Conservation (phyloP, 2,888 invertebrate species). For the Thyatira batis region DNA sequence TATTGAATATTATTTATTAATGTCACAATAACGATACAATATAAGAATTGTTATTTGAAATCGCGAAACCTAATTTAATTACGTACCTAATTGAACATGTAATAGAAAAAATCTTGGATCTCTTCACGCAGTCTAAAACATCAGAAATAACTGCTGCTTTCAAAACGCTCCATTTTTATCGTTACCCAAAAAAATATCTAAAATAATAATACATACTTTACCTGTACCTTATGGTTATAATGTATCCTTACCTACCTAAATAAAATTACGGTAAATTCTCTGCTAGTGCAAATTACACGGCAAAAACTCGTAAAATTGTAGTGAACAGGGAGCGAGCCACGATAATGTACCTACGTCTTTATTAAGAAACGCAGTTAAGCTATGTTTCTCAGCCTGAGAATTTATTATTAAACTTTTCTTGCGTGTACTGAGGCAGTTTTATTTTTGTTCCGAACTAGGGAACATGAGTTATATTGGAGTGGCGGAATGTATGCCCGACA, state of each 20-base stretch:
- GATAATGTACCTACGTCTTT: neutral
- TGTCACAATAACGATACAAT: too few species aligned
- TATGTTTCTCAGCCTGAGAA: conserved; percentile 3
- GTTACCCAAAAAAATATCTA: neutral
- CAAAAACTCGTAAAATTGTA: neutral
- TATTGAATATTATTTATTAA: too few species aligned
- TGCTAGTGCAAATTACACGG: neutral
- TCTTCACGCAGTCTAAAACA: too few species aligned
- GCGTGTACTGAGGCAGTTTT: conserved; percentile 5
- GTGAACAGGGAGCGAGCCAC: neutral
- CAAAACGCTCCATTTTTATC: neutral
- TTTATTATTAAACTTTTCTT: conserved; percentile 5
- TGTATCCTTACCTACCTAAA: neutral
- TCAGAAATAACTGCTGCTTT: neutral
- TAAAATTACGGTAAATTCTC: neutral
- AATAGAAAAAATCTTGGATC: too few species aligned
- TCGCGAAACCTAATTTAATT: too few species aligned
- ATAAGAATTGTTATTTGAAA: too few species aligned
- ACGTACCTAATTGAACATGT: too few species aligned
- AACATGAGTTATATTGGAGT: neutral
- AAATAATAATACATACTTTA: neutral
- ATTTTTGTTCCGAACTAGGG: conserved; percentile 4
- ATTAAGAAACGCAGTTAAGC: conserved; percentile 3
- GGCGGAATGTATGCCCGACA: neutral
- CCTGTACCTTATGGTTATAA: neutral